These are phyloP conservation scores for Brachionus calyciflorus DNA, from an alignment of 1,140 invertebrate genomes.

Conservation along the genomic window DNA sequence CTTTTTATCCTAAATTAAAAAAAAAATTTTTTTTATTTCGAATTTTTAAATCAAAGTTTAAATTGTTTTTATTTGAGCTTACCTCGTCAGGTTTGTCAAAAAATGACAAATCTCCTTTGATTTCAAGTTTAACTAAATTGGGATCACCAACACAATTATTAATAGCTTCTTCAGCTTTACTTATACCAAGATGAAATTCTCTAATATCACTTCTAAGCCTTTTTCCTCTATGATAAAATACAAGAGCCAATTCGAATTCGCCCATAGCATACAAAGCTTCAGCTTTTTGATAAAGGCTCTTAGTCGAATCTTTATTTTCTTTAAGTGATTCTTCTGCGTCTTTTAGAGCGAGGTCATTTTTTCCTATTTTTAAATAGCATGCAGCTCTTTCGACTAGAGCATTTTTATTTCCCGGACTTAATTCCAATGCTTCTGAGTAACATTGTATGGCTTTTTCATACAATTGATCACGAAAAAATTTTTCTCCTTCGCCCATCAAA, in stretches of 20 bases:
- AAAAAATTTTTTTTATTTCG: no score
- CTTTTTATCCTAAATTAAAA: constrained; percentile 22
- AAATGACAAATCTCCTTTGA: constrained; percentile 57
- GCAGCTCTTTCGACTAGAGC: constrained; percentile 81
- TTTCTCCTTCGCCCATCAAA: constrained; percentile 47
- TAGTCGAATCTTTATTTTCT: constrained; percentile 73
- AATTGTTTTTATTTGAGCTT: no score
- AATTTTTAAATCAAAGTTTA: no score
- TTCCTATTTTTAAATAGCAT: constrained; percentile 81
- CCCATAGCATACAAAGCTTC: constrained; percentile 86
- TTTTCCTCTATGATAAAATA: constrained; percentile 82
- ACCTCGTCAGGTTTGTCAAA: constrained; percentile 59
- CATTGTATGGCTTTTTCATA: constrained; percentile 50
- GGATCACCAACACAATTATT: constrained; percentile 77
- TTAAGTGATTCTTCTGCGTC: constrained; percentile 78
- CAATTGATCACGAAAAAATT: constrained; percentile 44
- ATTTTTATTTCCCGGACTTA: constrained; percentile 77
- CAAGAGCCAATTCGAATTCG: constrained; percentile 85
- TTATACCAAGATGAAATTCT: constrained; percentile 81
- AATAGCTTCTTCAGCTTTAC: constrained; percentile 89
- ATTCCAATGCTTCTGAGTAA: constrained; percentile 66
- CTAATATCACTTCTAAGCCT: constrained; percentile 78
- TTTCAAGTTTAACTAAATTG: constrained; percentile 55
- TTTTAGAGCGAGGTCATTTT: constrained; percentile 74
- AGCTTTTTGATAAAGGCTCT: constrained; percentile 81